Evolutionary conservation across 2,113 vertebrate species (phyloP).

Genomic region (Mus pahari): DNA sequence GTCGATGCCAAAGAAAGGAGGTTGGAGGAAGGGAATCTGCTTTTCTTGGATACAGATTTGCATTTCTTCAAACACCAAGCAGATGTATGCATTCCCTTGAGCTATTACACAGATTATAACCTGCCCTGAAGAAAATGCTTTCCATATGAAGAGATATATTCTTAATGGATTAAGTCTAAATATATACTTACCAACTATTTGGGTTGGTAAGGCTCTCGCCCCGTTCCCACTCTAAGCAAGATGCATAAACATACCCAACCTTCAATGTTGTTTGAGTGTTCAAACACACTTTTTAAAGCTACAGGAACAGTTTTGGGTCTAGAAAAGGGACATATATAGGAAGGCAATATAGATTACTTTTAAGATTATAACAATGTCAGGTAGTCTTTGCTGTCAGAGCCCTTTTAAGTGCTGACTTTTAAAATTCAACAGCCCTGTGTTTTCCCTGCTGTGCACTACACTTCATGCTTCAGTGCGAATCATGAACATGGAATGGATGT

Average conservation of each 20-base stretch:
- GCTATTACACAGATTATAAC: conserved; percentile 64
- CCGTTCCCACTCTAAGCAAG: background rate
- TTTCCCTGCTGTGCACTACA: conserved; percentile 23
- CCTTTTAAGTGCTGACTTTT: conserved; percentile 37
- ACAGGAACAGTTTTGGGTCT: conserved; percentile 20
- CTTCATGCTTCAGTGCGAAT: conserved; percentile 35
- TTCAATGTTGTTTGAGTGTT: conserved; percentile 23
- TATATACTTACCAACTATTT: conserved; percentile 39
- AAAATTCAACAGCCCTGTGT: conserved; percentile 49
- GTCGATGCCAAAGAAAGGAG: conserved; percentile 62
- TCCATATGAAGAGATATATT: conserved; percentile 42
- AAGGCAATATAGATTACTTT: conserved; percentile 40
- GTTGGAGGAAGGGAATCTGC: conserved; percentile 71
- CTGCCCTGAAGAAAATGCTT: conserved; percentile 59
- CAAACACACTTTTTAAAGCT: background rate
- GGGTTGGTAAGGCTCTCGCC: background rate
- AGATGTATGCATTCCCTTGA: conserved; percentile 76
- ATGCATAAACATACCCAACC: background rate
- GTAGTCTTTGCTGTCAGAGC: conserved; percentile 18
- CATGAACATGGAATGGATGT: conserved; percentile 47
- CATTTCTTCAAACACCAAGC: conserved; percentile 76
- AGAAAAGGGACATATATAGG: background rate
- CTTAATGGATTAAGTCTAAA: conserved; percentile 31
- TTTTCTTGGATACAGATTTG: conserved; percentile 80
- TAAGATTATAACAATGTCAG: background rate